Evolutionary conservation across 2,888 invertebrate genomes (phyloP), one percentile per base, ranked within the genome.

Genomic region (Hirudinaria manillensis): DNA sequence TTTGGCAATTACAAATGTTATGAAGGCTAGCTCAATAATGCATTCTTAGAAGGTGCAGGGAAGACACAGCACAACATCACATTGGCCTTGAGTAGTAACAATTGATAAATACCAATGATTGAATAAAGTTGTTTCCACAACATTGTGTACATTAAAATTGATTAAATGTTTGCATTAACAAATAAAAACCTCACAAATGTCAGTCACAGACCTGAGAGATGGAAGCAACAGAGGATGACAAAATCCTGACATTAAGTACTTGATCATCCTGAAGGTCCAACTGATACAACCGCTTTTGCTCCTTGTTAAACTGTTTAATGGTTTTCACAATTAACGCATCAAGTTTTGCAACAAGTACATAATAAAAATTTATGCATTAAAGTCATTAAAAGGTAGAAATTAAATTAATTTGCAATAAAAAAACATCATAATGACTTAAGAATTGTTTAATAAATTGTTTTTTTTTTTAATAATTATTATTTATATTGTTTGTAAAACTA

Each of bases 241-340:
- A 77, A 45, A 74, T 38, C 27, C 74, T 36, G 51, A 74, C 51
- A 29, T 74, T 70, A 55, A 74, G 65, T 32, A 61, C 24, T 55
- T 75, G 75, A 53, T 83, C 81, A 78, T 85, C 85, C 61, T 82
- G 83, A 78, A 85, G 80, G 55, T 84, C 84, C 55, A 86, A 77
- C 79, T 86, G 86, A 76, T 83, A 81, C 71, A 87, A 79, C 66
- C 86, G 79, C 73, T 84, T 83, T 79, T 86, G 86, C 73, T 87
- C 86, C 76, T 85, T 83, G 72, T 79, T 80, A 53, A 85, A 80
- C 85, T 85, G 80, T 2, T 79, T 3, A 32, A 34, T 32, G 51
- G 4, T 38, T 34, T n/a, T 67, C 74, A 71, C 36, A 66, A 70
- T 53, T 29, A 29, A 61, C 19, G n/a, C n/a, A 24, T 1, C 53